Base-by-base conservation (phyloP, 2,113 vertebrate genomes). In the Urocitellus parryii region DNA sequence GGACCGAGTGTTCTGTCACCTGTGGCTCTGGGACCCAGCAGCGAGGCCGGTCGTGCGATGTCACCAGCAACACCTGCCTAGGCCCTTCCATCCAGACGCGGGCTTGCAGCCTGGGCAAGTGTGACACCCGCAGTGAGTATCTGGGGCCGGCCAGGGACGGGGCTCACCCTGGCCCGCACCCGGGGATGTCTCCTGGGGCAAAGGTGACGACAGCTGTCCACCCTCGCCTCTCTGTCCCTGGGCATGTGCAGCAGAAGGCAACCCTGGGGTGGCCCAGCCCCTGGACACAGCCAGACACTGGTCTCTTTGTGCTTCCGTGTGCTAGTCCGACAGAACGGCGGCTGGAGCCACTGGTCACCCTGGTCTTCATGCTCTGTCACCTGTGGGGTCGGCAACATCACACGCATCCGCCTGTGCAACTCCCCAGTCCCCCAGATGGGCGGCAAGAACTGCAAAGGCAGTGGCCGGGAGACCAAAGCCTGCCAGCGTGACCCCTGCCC, bases 321-420 rank as follows among this genome's bases (percentile, higher is more conserved):
- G 76, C 39, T 95, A 99, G 99, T 99, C 96, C 99, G 99, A 87
- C 99, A 99, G 61, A 98, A 99, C 13, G 99, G 99, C 27, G 99
- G 99, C 70, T 99, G 99, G 99, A 99, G 99, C 96, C 98, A 99
- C 97, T 99, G 99, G 99, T 99, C 99, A 0, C 99, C 99, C 0
- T 99, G 99, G 99, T 99, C 99, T 0, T 99, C 99, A 5, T 99
- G 99, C 98, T 99, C 99, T 0, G 99, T 99, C 81, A 99, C 99
- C 29, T 99, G 99, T 14, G 99, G 99, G 20, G 96, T 98, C 2
- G 99, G 99, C 90, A 99, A 99, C 80, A 99, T 99, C 98, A 99
- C 99, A 0, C 99, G 99, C 91, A 99, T 99, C 87, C 99, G 99
- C 5, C 99, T 99, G 98, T 99, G 99, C 98, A 99, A 99, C 58